A percentile compares a stretch with the other conserved stretches of the same genome.
Evolutionary conservation across 2,113 vertebrate genomes (phyloP).

Genomic region (Poicephalus meyeri): DNA sequence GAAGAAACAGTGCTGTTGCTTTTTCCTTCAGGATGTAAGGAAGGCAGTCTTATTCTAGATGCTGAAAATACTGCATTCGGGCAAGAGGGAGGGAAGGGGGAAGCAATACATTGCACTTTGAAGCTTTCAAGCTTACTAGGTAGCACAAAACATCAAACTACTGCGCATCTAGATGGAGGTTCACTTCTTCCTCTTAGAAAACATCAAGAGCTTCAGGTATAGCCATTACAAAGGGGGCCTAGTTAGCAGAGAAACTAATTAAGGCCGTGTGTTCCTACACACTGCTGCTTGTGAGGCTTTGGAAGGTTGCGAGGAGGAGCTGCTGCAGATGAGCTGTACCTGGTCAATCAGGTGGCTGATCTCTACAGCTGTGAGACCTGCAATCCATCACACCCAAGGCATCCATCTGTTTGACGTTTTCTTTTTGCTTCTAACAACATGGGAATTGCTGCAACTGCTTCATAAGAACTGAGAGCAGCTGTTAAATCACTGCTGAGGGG

Average conservation of each 20-base stretch:
- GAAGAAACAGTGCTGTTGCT: fast-evolving
- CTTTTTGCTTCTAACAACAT: neutral
- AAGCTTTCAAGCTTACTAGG: neutral
- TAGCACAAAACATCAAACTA: neutral
- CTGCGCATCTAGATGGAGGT: neutral
- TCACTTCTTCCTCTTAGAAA: neutral
- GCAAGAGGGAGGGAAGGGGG: neutral
- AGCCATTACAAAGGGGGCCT: neutral
- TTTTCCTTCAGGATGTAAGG: neutral
- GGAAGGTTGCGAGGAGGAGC: neutral
- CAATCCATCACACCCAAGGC: neutral
- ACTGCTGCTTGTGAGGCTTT: neutral
- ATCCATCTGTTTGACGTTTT: neutral
- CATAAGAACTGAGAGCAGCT: neutral
- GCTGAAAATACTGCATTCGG: neutral
- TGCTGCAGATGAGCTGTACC: neutral
- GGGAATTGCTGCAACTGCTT: neutral
- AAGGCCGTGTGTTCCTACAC: neutral
- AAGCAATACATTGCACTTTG: neutral
- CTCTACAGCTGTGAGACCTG: neutral
- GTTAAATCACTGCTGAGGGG: neutral
- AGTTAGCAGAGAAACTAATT: neutral
- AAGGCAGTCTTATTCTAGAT: neutral
- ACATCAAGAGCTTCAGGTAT: neutral
- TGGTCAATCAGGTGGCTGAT: neutral